These are phyloP conservation scores for Teleopsis dalmanni DNA, from an alignment of 1,140 invertebrate genomes.

Conservation along the genomic window DNA sequence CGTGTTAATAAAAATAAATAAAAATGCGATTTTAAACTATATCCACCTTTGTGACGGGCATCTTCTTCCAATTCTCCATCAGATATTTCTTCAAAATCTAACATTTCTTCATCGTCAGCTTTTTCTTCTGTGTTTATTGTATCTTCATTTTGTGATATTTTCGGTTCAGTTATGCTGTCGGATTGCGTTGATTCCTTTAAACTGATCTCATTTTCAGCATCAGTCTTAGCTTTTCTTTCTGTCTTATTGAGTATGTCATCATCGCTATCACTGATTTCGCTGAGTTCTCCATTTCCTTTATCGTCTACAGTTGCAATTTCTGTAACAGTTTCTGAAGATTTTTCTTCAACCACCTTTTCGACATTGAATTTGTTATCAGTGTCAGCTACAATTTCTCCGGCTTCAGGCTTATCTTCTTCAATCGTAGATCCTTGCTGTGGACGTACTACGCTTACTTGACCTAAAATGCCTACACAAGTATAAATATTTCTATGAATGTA, in stretches of 20 bases:
- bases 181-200: slow-evolving; percentile 3
- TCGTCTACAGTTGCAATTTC: background rate
- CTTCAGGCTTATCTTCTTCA: slow-evolving; percentile 12
- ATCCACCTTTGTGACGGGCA: slow-evolving; percentile 41
- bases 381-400: slow-evolving; percentile 13
- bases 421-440: background rate
- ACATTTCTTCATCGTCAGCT: slow-evolving; percentile 51
- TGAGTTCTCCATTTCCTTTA: slow-evolving; percentile 54
- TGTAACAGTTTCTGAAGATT: background rate
- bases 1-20: background rate
- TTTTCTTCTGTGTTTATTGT: slow-evolving; percentile 19
- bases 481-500: no score
- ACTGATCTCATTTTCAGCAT: slow-evolving; percentile 3
- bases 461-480: no score
- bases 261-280: slow-evolving; percentile 79
- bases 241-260: slow-evolving; percentile 68
- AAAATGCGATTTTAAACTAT: background rate
- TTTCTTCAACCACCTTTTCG: background rate
- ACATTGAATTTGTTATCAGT: slow-evolving; percentile 1
- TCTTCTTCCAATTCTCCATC: slow-evolving; percentile 82
- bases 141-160: slow-evolving; percentile 15
- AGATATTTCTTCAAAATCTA: slow-evolving; percentile 84
- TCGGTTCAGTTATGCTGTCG: background rate
- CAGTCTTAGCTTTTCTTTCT: slow-evolving; percentile 31
- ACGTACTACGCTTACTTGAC: slow-evolving; percentile 18